phyloP scores from a whole-genome alignment of 2,113 vertebrate genomes.

The Paradoxurus hermaphroditus region DNA sequence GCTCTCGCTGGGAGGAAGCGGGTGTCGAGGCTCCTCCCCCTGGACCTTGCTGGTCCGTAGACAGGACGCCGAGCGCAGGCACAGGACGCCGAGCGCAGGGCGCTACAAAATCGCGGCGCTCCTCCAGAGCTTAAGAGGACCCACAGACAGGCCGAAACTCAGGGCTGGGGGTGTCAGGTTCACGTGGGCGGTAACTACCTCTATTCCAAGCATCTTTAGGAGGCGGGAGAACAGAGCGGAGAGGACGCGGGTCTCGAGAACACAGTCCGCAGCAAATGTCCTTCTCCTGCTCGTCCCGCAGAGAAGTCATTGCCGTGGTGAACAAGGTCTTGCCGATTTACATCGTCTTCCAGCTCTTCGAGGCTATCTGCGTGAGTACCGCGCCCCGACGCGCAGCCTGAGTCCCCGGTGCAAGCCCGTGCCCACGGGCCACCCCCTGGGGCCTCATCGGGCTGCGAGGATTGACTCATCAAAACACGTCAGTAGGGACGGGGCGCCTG shows the following conservation, averaged over 20 bases:
- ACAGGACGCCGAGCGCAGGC: accelerated
- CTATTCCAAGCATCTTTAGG: not conserved
- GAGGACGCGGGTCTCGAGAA: not conserved
- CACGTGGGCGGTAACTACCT: not conserved
- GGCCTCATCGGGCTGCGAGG: not conserved
- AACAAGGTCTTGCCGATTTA: slow-evolving; percentile 77
- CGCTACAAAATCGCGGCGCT: not conserved
- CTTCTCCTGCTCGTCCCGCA: slow-evolving; percentile 32
- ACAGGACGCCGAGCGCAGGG: accelerated
- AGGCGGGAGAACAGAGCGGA: not conserved
- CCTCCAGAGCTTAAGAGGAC: not conserved
- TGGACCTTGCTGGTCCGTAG: not conserved
- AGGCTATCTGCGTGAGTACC: slow-evolving; percentile 81
- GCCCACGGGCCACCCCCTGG: accelerated
- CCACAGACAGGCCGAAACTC: not conserved
- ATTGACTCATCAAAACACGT: no score
- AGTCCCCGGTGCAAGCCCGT: accelerated
- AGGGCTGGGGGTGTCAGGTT: no score
- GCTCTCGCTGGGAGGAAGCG: not conserved
- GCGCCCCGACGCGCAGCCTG: not conserved
- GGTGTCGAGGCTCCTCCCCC: accelerated
- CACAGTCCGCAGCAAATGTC: accelerated
- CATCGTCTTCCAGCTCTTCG: slow-evolving; percentile 81
- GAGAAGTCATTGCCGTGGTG: slow-evolving; percentile 80
- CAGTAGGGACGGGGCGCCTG: not conserved